These are phyloP conservation scores for Sandelia bainsii DNA, from an alignment of 2,797 vertebrate genomes.

Conservation along the genomic window DNA sequence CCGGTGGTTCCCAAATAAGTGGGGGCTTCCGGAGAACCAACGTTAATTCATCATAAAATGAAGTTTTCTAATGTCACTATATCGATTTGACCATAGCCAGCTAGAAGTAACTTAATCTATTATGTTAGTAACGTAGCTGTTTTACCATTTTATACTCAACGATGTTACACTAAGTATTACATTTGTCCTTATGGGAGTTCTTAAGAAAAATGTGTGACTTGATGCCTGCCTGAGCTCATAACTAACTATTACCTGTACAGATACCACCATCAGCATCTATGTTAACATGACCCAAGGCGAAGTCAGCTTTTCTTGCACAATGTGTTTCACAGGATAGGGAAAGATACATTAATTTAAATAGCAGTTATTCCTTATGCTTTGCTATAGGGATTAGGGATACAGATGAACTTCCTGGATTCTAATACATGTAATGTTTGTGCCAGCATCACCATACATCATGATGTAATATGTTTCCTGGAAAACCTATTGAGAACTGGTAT, in stretches of 20 bases:
- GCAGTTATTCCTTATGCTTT: background rate
- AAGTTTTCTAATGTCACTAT: background rate
- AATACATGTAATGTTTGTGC: background rate
- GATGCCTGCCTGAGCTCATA: background rate
- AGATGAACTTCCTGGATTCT: background rate
- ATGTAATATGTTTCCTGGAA: background rate
- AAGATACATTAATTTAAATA: too few relatives aligned
- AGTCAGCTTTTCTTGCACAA: background rate
- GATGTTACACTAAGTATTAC: background rate
- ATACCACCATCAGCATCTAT: background rate
- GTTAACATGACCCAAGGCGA: background rate
- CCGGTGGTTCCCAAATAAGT: background rate
- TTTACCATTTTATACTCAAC: background rate
- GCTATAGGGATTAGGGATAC: too few relatives aligned
- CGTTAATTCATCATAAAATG: background rate
- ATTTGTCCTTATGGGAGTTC: background rate
- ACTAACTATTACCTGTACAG: background rate
- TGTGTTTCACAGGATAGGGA: background rate
- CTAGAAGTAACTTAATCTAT: background rate
- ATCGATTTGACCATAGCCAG: background rate
- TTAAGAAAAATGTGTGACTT: background rate
- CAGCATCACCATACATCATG: background rate
- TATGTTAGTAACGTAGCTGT: background rate
- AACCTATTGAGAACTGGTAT: background rate
- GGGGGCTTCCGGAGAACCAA: background rate